These are phyloP conservation scores for Brienomyrus longianalis DNA, from an alignment of 2,113 vertebrate genomes.

Conservation along the genomic window DNA sequence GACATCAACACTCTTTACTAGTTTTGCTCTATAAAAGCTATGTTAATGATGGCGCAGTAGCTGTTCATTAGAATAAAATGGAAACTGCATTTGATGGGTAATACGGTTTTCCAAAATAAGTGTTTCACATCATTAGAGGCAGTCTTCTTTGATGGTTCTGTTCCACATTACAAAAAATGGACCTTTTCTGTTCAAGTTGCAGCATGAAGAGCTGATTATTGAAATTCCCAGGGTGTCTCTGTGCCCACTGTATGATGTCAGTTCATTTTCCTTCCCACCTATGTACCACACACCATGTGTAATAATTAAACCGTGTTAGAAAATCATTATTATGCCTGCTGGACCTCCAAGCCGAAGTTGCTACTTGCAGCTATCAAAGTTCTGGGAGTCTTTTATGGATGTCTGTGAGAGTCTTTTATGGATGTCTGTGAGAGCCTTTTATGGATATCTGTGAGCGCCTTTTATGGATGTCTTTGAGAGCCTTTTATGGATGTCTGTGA, in stretches of 20 bases:
- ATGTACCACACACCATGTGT: neutral
- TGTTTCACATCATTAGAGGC: neutral
- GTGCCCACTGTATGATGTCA: neutral
- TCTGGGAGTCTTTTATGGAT: neutral
- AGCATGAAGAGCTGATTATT: neutral
- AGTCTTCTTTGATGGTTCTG: neutral
- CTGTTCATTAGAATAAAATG: neutral
- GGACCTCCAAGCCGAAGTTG: neutral
- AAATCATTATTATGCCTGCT: neutral
- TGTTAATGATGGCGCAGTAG: neutral
- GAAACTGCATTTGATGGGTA: neutral
- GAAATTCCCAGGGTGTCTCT: neutral
- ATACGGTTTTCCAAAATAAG: neutral
- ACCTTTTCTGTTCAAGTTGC: neutral
- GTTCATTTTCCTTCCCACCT: neutral
- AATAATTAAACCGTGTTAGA: conserved; percentile 4
- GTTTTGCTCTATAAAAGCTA: neutral
- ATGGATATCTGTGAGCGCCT: no score
- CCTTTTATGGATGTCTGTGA: no score
- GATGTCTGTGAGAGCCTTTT: neutral
- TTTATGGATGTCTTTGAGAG: no score
- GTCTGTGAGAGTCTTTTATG: neutral
- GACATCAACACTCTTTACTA: neutral
- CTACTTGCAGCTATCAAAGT: neutral
- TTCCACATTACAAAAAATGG: neutral